Base-by-base conservation (phyloP, 1,140 invertebrate species). In the Drepana arcuata region DNA sequence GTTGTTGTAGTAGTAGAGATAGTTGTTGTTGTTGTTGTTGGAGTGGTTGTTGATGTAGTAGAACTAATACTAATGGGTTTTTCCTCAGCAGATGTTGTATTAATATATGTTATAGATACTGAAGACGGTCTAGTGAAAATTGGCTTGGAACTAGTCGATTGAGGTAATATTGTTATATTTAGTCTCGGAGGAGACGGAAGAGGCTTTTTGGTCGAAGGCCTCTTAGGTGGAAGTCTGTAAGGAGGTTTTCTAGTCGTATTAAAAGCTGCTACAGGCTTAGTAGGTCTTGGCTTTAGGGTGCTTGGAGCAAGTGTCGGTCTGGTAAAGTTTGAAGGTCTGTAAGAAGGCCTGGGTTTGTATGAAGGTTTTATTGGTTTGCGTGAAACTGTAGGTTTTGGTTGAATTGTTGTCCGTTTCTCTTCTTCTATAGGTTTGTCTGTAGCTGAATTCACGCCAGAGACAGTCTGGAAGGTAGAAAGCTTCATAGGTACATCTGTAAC, bases 91-190 rank as follows among this genome's bases (percentile, higher is more conserved):
- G 63, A 41, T 27, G 77, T 77, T 24, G 81, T 75, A 14, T 85
- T 81, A 42, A 83, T 84, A 16, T 83, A 77, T 10, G 83, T 82
- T 14, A 84, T 81, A 1, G 70, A 65, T n/a, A 62, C 45, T 5
- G 49, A 41, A 9, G 64, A 60, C 29, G 78, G 79, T 40, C 77
- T 66, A 11, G 72, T 80, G 24, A 70, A 79, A 34, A 56, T 35
- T n/a, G 77, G 77, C 56, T 59, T 61, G 2, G 53, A 56, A 24
- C 72, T 79, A 14, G 77, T 73, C 7, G 69, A 63, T 48, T 87
- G 85, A 7, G 86, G 85, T 43, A 87, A 33, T 28, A 81, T 86
- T 14, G 88, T 87, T 32, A 87, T 86, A 1, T 86, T 86, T 2
- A 83, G 41, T 60, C 82, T 77, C 16, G 69, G 74, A 12, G 86